Percentiles rank a stretch among this genome's conserved stretches.
Evolutionary conservation across 2,113 vertebrate genomes (phyloP).

Genomic region (Ovis aries): ARS-UI_Ramb_v3.0 NC_056057.1:105418501-105419000

Average conservation of each 20-base stretch:
- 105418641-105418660: not conserved
- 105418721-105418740: accelerated
- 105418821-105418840: not conserved
- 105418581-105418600: not conserved
- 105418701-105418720: not conserved
- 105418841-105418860: not conserved
- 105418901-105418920: accelerated
- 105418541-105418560: not conserved
- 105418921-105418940: not conserved
- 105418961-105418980: not conserved
- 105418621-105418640: not conserved
- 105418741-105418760: accelerated
- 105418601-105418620: not conserved
- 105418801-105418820: slow-evolving; percentile 13
- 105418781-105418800: not conserved
- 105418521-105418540: accelerated
- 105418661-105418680: accelerated
- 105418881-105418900: not conserved
- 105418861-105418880: accelerated
- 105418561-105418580: not conserved
- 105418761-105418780: slow-evolving; percentile 43
- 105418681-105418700: no score
- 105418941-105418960: no score
- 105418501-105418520: not conserved
- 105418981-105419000: not conserved